Base-by-base conservation (phyloP, 2,113 vertebrate species). In the Etheostoma cragini region DNA sequence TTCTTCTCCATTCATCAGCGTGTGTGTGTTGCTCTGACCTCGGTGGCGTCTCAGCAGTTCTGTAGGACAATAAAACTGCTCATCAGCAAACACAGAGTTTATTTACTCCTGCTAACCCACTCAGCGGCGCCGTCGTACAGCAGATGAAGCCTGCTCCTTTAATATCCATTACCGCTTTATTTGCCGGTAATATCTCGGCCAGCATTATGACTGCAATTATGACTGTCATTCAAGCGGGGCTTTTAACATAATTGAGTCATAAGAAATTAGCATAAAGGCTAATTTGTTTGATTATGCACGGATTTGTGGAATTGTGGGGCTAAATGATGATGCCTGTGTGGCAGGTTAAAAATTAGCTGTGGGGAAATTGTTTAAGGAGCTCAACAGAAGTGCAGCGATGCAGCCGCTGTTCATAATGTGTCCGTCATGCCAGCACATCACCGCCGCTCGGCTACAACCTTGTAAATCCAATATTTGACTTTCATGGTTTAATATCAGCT, bases 201-300 rank as follows among this genome's bases (percentile, higher is more conserved):
- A 64, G 80, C 58, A 80, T 92, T 85, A 90, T 82, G 89, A 74
- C 79, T 82, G 75, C 78, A 88, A 91, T 93, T 90, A 90, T 75
- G 68, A 84, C 85, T 90, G 89, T 82, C 91, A 86, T 87, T 93
- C 90, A 85, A 85, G 76, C 84, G 52, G 17, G 58, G 76, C 84
- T 77, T 89, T 89, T 85, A 83, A 76, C 82, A 87, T 92, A 91
- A 87, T 89, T 83, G 87, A 90, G 89, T 89, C 88, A 78, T 91
- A 79, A 76, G 72, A 64, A 89, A 84, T 92, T 93, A 89, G 89
- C 90, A 92, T 88, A 87, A 93, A 88, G 84, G 85, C 87, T 92
- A 84, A 93, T 93, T 87, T 92, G 88, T 89, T 91, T 91, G 86
- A 93, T 92, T 86, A 92, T 85, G 87, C 67, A 54, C 92, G 87